Evolutionary conservation across 1,140 invertebrate species (phyloP).

Genomic region (Neotoxoptera formosana): DNA sequence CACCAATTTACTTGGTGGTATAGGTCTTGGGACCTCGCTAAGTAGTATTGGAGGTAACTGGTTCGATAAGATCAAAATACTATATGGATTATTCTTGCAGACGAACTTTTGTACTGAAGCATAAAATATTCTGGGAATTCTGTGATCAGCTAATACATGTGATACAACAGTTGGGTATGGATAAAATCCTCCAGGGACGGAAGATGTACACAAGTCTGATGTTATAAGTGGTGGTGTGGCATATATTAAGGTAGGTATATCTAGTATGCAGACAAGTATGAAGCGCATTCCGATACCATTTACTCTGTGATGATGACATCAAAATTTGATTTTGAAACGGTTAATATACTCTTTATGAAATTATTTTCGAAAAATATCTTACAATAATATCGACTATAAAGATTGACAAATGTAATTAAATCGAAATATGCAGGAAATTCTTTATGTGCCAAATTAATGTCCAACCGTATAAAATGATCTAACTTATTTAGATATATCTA

Average conservation of each 20-base stretch:
- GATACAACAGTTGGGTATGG: neutral
- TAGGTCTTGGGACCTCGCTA: neutral
- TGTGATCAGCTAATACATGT: neutral
- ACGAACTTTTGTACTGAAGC: neutral
- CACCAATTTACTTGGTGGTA: neutral
- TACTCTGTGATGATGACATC: neutral
- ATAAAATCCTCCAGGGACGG: neutral
- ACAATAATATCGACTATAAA: neutral
- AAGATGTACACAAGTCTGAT: neutral
- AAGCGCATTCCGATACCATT: neutral
- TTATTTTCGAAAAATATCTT: neutral
- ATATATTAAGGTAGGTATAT: neutral
- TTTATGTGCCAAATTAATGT: neutral
- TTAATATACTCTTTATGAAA: neutral
- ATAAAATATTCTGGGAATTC: neutral
- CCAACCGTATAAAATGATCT: neutral
- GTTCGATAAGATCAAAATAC: neutral
- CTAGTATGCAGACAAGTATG: neutral
- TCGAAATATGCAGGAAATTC: neutral
- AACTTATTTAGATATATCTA: neutral
- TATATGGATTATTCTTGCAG: neutral
- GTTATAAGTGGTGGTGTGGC: neutral
- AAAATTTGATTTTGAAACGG: neutral
- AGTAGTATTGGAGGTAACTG: neutral
- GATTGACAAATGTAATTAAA: neutral